phyloP scores from a whole-genome alignment of 2,888 invertebrate species.

The Meandrusa payeni region DNA sequence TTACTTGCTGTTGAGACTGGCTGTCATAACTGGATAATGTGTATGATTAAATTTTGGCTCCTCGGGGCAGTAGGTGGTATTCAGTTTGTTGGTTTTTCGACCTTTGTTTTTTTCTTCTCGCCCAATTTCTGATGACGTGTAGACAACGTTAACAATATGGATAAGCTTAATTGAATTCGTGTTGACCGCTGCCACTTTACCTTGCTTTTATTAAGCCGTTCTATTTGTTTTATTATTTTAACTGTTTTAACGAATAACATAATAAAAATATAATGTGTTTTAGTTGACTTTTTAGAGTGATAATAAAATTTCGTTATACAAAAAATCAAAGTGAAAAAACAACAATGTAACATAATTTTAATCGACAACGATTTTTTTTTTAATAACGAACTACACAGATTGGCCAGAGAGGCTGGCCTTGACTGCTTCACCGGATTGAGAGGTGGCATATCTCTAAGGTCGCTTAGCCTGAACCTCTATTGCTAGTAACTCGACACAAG shows the following conservation, averaged over 20 bases:
- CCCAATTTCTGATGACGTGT: conserved; percentile 48
- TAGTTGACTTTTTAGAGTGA: not conserved
- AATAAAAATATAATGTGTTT: not conserved
- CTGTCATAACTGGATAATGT: conserved; percentile 74
- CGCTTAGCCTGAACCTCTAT: no score
- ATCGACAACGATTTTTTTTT: no score
- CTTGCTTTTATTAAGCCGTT: not conserved
- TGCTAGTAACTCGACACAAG: no score
- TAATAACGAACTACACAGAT: no score
- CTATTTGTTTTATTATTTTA: not conserved
- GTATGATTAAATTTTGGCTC: conserved; percentile 70
- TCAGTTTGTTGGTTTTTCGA: conserved; percentile 68
- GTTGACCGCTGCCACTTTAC: not conserved
- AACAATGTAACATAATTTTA: no score
- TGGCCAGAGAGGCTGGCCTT: no score
- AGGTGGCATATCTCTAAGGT: no score
- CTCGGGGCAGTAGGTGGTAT: conserved; percentile 65
- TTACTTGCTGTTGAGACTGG: conserved; percentile 40
- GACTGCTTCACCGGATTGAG: no score
- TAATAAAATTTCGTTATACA: no score
- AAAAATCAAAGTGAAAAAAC: no score
- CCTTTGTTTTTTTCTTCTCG: conserved; percentile 51
- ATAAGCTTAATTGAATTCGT: conserved; percentile 25
- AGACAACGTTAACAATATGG: conserved; percentile 43
- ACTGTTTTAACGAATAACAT: not conserved